A percentile compares a stretch with the other conserved stretches of the same genome.
phyloP scores from a whole-genome alignment of 2,888 invertebrate genomes.

The Caenorhabditis virilis region DNA sequence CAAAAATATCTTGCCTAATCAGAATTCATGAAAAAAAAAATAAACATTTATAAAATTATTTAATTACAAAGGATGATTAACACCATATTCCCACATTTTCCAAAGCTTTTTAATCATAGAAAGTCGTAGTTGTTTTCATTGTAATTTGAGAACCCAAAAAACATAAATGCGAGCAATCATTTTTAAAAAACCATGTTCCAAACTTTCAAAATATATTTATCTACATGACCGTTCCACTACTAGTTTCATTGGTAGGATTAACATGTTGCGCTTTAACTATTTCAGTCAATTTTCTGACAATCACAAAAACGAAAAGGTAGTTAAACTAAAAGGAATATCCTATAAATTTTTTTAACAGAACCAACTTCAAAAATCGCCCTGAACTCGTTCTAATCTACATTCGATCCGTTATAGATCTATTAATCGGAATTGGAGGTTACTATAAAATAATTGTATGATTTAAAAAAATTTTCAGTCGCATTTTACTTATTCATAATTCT shows the following conservation, averaged over 20 bases:
- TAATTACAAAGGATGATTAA: too few relatives aligned
- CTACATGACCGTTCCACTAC: slow-evolving; percentile 24
- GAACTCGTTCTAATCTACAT: slow-evolving; percentile 13
- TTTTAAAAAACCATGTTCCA: too few relatives aligned
- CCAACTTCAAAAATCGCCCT: slow-evolving; percentile 10
- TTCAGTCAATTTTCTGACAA: slow-evolving; percentile 20
- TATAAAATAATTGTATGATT: not conserved
- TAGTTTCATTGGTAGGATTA: slow-evolving; percentile 23
- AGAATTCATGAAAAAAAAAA: too few relatives aligned
- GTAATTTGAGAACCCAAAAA: too few relatives aligned
- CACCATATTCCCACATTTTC: too few relatives aligned
- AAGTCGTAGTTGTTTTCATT: too few relatives aligned
- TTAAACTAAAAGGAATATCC: not conserved
- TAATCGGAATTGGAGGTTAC: slow-evolving; percentile 18
- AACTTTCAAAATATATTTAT: too few relatives aligned
- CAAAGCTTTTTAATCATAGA: too few relatives aligned
- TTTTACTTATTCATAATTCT: slow-evolving; percentile 18
- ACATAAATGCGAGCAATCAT: too few relatives aligned
- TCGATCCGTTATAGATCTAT: slow-evolving; percentile 17
- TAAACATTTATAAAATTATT: too few relatives aligned
- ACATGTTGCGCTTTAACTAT: slow-evolving; percentile 19
- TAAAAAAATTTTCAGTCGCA: slow-evolving; percentile 3
- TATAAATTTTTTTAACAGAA: slow-evolving; percentile 1
- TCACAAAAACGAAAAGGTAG: slow-evolving; percentile 8
- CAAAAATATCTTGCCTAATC: too few relatives aligned